Percentiles rank a stretch among this genome's conserved stretches.
Conservation (phyloP, 2,797 vertebrate genomes). For the Neoniphon sammara region DNA sequence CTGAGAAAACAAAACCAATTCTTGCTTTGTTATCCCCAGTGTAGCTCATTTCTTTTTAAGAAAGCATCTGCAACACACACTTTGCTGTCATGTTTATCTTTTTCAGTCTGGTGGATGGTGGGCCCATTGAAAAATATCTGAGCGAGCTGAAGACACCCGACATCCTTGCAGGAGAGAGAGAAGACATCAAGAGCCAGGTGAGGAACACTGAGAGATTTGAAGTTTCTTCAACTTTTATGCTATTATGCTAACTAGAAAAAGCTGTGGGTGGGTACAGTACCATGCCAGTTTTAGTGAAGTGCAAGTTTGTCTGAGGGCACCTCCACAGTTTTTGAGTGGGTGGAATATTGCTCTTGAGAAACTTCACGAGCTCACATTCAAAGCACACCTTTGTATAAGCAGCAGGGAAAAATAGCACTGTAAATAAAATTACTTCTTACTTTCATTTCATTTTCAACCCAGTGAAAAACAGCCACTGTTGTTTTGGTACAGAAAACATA, state of each 20-base stretch:
- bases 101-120: conserved; percentile 84
- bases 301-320: conserved; percentile 54
- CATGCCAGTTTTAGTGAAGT: conserved; percentile 39
- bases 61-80: not conserved
- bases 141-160: conserved; percentile 84
- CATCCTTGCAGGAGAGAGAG: conserved; percentile 75
- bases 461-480: not conserved
- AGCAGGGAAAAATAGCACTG: not conserved
- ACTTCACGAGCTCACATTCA: conserved; percentile 41
- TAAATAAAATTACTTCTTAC: not conserved
- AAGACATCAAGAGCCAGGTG: conserved; percentile 90
- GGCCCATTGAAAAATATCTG: conserved; percentile 83
- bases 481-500: not conserved
- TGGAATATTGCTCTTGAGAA: conserved; percentile 52
- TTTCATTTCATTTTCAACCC: conserved; percentile 1
- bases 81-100: conserved; percentile 33
- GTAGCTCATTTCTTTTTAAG: not conserved
- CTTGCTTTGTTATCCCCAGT: not conserved
- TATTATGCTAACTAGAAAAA: conserved; percentile 36
- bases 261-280: conserved; percentile 44
- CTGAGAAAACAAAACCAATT: not conserved
- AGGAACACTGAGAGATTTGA: conserved; percentile 49
- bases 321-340: conserved; percentile 58
- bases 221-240: conserved; percentile 30
- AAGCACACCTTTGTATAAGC: conserved; percentile 40